Evolutionary conservation across 2,888 invertebrate species (phyloP).

Genomic region (Nyleta sp.): DNA sequence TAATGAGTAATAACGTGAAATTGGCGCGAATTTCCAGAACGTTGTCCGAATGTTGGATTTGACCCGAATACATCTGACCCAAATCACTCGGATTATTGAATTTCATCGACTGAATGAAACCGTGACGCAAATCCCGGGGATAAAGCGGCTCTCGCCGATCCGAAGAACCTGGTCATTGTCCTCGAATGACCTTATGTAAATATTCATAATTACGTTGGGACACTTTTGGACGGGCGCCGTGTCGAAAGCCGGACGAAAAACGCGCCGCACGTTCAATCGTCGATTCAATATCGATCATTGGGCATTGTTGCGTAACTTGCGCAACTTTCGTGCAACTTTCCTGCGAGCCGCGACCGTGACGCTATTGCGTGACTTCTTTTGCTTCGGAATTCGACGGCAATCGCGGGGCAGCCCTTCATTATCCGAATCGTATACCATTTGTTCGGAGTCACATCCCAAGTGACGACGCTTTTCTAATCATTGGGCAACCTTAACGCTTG

Average conservation of each 20-base stretch:
- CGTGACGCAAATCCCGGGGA: slow-evolving; percentile 13
- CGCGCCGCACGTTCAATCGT: slow-evolving; percentile 41
- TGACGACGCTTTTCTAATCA: slow-evolving; percentile 33
- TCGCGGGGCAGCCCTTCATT: slow-evolving; percentile 43
- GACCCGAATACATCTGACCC: slow-evolving; percentile 20
- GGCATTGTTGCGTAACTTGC: slow-evolving; percentile 65
- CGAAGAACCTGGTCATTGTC: slow-evolving; percentile 43
- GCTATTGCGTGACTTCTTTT: slow-evolving; percentile 66
- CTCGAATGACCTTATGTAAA: slow-evolving; percentile 54
- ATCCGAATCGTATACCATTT: slow-evolving; percentile 39
- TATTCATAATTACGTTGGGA: slow-evolving; percentile 40
- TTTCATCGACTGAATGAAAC: slow-evolving; percentile 13
- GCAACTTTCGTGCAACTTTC: slow-evolving; percentile 68
- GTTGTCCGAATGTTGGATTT: no score
- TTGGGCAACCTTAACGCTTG: slow-evolving; percentile 47
- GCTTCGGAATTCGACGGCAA: slow-evolving; percentile 55
- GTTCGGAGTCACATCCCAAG: not conserved
- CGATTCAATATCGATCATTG: slow-evolving; percentile 57
- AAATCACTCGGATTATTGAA: slow-evolving; percentile 15
- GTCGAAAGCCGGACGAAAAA: slow-evolving; percentile 46
- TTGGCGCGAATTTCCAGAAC: no score
- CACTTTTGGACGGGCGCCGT: slow-evolving; percentile 38
- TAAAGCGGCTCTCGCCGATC: not conserved
- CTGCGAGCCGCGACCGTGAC: slow-evolving; percentile 66
- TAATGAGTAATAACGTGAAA: no score